phyloP scores from a whole-genome alignment of 2,888 invertebrate genomes.

The Erebia palarica region DNA sequence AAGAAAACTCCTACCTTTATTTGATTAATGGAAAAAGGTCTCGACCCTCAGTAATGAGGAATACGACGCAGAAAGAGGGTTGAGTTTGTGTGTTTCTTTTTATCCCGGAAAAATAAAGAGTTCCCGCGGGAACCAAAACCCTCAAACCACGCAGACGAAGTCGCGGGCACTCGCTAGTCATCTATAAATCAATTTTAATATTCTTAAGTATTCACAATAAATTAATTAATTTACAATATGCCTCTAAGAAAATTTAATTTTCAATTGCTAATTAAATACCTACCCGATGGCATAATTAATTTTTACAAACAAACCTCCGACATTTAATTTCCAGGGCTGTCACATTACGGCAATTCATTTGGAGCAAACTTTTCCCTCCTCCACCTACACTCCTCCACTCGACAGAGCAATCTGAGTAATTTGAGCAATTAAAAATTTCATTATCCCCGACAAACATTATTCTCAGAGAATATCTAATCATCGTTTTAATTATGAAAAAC shows the following conservation, averaged over 20 bases:
- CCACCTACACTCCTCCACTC: not conserved
- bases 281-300: not conserved
- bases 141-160: no score
- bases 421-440: constrained; percentile 2
- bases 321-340: constrained; percentile 6
- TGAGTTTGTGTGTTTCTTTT: no score
- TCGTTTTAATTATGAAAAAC: not conserved
- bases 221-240: not conserved
- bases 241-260: not conserved
- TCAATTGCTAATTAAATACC: not conserved
- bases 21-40: no score
- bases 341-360: constrained; percentile 11
- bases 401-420: constrained; percentile 2
- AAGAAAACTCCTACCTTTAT: no score
- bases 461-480: not conserved
- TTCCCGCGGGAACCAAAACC: no score
- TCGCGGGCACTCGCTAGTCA: no score
- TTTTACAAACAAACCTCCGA: not conserved
- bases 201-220: no score
- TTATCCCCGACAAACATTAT: not conserved
- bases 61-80: no score
- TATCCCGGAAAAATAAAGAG: no score
- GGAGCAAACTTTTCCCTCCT: not conserved
- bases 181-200: no score
- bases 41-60: no score